phyloP scores from a whole-genome alignment of 2,888 invertebrate species.

The Tenthredo mesomela region DNA sequence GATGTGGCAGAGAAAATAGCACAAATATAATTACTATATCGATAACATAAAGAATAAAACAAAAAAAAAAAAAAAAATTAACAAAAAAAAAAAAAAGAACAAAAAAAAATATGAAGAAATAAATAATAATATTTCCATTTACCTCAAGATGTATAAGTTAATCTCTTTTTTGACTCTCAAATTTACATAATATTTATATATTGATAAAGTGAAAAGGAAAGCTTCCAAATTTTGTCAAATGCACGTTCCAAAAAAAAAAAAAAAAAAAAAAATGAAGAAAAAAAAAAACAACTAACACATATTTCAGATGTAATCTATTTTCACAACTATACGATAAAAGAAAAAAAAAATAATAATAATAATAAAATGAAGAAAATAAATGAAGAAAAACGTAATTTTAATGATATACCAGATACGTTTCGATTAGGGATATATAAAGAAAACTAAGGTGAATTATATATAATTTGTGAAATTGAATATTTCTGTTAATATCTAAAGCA shows the following conservation, averaged over 20 bases:
- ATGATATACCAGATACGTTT: background rate
- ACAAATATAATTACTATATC: conserved; percentile 28
- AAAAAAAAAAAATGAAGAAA: too few relatives aligned
- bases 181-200: background rate
- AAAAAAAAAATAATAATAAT: background rate
- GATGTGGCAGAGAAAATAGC: conserved; percentile 40
- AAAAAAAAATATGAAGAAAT: background rate
- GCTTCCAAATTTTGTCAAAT: conserved; percentile 1
- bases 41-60: background rate
- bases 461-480: conserved; percentile 15
- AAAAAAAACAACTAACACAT: background rate
- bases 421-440: background rate
- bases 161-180: background rate
- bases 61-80: background rate
- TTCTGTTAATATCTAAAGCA: conserved; percentile 20
- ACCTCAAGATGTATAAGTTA: background rate
- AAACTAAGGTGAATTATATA: background rate
- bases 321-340: background rate
- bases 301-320: background rate
- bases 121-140: background rate
- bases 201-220: background rate
- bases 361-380: background rate
- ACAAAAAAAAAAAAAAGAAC: background rate
- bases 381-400: background rate
- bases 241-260: background rate